phyloP scores from a whole-genome alignment of 1,140 invertebrate genomes.

The Drosophila teissieri region DNA sequence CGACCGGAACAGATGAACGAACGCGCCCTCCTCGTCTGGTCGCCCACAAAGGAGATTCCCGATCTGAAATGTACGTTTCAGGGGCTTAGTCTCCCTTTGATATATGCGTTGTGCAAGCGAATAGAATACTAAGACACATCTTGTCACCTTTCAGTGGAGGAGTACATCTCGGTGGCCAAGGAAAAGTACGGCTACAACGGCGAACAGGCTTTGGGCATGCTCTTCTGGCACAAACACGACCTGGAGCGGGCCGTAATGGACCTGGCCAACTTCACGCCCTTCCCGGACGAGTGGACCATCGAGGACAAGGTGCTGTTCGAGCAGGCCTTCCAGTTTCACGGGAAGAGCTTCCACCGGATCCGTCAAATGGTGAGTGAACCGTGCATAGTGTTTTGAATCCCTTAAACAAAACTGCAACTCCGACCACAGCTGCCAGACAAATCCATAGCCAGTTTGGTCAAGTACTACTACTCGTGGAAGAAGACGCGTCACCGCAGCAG shows the following conservation, averaged over 20 bases:
- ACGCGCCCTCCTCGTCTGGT: conserved; percentile 97
- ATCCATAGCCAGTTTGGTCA: conserved; percentile 97
- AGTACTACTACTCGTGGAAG: conserved; percentile 99
- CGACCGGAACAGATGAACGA: conserved; percentile 89
- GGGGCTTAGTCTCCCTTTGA: neutral
- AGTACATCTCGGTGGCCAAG: conserved; percentile 97
- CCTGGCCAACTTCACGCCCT: conserved; percentile 98
- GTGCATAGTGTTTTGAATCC: neutral
- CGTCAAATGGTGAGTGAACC: conserved; percentile 94
- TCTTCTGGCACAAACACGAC: conserved; percentile 99
- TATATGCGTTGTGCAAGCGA: neutral
- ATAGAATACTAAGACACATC: neutral
- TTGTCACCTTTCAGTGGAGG: conserved; percentile 90
- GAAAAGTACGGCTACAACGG: conserved; percentile 99
- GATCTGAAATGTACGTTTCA: conserved; percentile 90
- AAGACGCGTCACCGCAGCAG: conserved; percentile 96
- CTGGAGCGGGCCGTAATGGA: conserved; percentile 95
- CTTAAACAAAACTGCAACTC: neutral
- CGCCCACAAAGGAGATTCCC: conserved; percentile 94
- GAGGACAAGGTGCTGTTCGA: conserved; percentile 99
- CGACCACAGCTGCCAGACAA: conserved; percentile 94
- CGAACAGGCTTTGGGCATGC: conserved; percentile 98
- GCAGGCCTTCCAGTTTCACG: conserved; percentile 99
- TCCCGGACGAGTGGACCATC: conserved; percentile 99
- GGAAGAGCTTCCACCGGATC: conserved; percentile 98